Evolutionary conservation across 2,888 invertebrate genomes (phyloP).

Genomic region (Microchrysa polita): DNA sequence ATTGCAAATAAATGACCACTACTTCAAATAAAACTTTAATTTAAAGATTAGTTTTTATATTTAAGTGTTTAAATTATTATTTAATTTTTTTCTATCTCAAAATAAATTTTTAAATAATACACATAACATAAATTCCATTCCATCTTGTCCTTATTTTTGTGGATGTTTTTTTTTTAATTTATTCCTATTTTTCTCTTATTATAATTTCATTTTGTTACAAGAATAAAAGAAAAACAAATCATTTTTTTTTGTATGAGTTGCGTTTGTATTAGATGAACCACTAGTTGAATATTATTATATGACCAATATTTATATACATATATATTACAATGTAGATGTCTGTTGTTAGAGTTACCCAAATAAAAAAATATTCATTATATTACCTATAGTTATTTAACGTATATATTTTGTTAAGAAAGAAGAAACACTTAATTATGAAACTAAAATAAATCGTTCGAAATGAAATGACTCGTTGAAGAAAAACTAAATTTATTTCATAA

Average conservation of each 20-base stretch:
- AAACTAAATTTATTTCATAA: background rate
- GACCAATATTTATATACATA: conserved; percentile 51
- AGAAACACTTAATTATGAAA: conserved; percentile 51
- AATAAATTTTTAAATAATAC: conserved; percentile 15
- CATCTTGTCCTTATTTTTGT: no score
- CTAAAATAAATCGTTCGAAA: conserved; percentile 44
- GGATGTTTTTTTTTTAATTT: background rate
- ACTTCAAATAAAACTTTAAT: no score
- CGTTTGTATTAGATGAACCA: conserved; percentile 55
- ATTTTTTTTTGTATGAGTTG: conserved; percentile 51
- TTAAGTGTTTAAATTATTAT: conserved; percentile 6
- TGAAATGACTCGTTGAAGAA: conserved; percentile 9
- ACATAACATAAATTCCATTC: no score
- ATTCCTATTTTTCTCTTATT: background rate
- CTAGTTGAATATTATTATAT: conserved; percentile 53
- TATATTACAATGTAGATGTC: conserved; percentile 59
- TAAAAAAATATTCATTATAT: conserved; percentile 40
- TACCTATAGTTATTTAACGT: conserved; percentile 47
- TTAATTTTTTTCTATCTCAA: conserved; percentile 4
- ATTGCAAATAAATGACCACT: no score
- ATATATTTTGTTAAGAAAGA: conserved; percentile 49
- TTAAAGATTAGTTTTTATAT: no score
- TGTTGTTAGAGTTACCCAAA: conserved; percentile 56
- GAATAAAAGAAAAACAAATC: no score
- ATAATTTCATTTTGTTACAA: conserved; percentile 48